Evolutionary conservation across 1,140 invertebrate species (phyloP), one percentile per base, ranked within the genome.

Genomic region (Mizuhopecten yessoensis): DNA sequence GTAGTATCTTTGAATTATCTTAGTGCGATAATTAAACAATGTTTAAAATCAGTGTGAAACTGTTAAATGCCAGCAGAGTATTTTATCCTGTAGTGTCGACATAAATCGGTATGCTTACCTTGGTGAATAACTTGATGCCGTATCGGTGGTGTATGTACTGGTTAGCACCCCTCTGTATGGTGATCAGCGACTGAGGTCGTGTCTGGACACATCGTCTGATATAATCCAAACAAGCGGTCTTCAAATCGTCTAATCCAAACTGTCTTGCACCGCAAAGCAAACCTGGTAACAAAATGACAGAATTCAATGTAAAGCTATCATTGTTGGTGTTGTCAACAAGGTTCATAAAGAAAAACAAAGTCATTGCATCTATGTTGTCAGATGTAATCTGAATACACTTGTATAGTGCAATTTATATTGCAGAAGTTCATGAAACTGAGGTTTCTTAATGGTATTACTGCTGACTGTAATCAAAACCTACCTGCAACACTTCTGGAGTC

Each of bases 211-310:
- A 75, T 88, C 39, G 34, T 17, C 33, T 2, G 20, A 91, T 29
- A 49, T 88, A 92, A 34, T 92, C 91, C 88, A 88, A 89, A 29
- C 91, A 92, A 17, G 88, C 91, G 15, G 39, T 86, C 89, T 89
- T 88, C 33, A 92, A 49, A 29, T 92, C 91, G 29, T 86, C 33
- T 7, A 92, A 34, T 34, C 13, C 88, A 89, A 92, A 92, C 88
- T 92, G 89, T 20, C 86, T 57, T 11, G 91, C 91, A 34, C 89
- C 91, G 86, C 89, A 90, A 15, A 90, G 45, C 29, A 92, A 29
- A 33, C 91, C 91, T 42, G 86, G 23, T 29, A 29, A 75, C 23
- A 75, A 15, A 45, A 29, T 29, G 2, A 75, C 11, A 29, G 17
- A 45, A 13, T 45, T 45, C 5, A 7, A 49, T 75, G 7, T 75